Evolutionary conservation across 2,797 vertebrate genomes (phyloP).

Genomic region (Numenius phaeopus): DNA sequence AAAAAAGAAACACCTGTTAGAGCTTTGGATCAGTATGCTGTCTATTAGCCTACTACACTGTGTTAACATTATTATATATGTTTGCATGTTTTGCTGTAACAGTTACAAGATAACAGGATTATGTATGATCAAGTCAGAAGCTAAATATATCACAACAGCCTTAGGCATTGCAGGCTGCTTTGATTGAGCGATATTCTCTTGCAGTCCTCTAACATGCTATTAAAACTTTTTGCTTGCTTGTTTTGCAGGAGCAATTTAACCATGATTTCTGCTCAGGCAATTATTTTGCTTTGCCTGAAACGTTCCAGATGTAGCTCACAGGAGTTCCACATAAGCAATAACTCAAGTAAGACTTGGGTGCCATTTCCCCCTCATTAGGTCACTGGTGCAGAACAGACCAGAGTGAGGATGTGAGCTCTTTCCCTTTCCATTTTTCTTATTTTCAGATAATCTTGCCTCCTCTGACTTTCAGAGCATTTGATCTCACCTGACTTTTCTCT

Average conservation of each 20-base stretch:
- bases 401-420: not conserved
- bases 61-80: not conserved
- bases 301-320: not conserved
- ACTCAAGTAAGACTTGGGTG: not conserved
- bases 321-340: not conserved
- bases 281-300: not conserved
- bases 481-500: not conserved
- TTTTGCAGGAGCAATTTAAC: not conserved
- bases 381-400: not conserved
- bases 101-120: not conserved
- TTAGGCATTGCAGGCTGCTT: not conserved
- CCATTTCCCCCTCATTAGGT: not conserved
- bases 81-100: not conserved
- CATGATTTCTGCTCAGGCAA: not conserved
- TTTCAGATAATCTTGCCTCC: not conserved
- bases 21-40: not conserved
- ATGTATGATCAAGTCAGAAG: not conserved
- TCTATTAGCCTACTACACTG: not conserved
- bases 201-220: not conserved
- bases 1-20: not conserved
- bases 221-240: not conserved
- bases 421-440: not conserved
- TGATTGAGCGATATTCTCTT: not conserved
- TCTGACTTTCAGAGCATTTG: not conserved
- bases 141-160: not conserved